Base-by-base conservation (phyloP, 2,888 invertebrate species). In the Ochropacha duplaris region DNA sequence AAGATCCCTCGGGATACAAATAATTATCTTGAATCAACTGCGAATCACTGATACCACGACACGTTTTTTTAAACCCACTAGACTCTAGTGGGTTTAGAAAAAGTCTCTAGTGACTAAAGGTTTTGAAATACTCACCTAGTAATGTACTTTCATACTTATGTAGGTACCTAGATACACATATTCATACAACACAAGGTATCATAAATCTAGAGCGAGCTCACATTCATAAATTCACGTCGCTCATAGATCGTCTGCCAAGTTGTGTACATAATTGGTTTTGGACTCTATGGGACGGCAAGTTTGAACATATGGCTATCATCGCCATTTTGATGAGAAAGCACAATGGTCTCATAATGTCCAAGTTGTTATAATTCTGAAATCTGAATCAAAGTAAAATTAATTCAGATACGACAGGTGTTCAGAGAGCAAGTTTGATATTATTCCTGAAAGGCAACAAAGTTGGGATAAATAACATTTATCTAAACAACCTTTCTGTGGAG, bases 191-290 rank as follows among this genome's bases (percentile, higher is more conserved):
- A 60, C 31, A 58, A 60, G 60, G 56, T 59, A 57, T 36, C 60
- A 61, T 70, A 67, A 67, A 69, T 69, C 55, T 44, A 58, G 56
- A 65, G 60, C 60, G 57, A 59, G 65, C 69, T 50, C 57, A 57
- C 57, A 66, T 60, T 69, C 71, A 80, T 80, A 80, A 77, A 77
- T 79, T 72, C 66, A 71, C 68, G 69, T 68, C 70, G 69, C 68
- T 76, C 79, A 78, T 81, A 81, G 75, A 82, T 82, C 72, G 78
- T 76, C 78, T 72, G 77, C 74, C 83, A 83, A 79, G 79, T 81
- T 79, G 80, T 78, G 84, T 78, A 78, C 83, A 81, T 87, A 85
- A 87, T 86, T 86, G 86, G 83, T 83, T 84, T 83, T 75, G 79
- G 77, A 74, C 72, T 72, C 72, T 69, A 71, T 69, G 67, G 68